Conservation (phyloP, 2,888 invertebrate species). For the Drosophila longiperda region DNA sequence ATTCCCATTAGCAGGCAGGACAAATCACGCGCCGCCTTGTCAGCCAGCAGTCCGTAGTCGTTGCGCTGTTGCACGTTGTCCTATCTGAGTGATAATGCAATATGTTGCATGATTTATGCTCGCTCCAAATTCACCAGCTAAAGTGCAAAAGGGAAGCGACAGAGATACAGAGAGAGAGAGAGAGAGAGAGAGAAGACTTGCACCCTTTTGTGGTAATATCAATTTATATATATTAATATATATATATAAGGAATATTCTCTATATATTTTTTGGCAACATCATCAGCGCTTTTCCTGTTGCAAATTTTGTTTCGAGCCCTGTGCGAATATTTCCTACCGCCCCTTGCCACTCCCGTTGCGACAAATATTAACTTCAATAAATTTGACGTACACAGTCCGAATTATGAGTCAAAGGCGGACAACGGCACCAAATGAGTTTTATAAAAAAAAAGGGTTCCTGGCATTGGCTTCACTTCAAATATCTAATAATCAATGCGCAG, state of each 20-base stretch:
- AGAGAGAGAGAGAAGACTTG: constrained; percentile 4
- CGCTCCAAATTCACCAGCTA: constrained; percentile 41
- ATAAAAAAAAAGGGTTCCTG: constrained; percentile 43
- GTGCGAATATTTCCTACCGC: background rate
- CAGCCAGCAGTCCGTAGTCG: constrained; percentile 26
- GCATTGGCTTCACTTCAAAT: constrained; percentile 53
- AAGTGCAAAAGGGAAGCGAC: background rate
- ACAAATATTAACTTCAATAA: constrained; percentile 82
- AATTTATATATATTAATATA: constrained; percentile 7
- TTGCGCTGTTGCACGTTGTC: constrained; percentile 13
- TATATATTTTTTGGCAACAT: constrained; percentile 12
- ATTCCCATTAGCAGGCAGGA: constrained; percentile 60
- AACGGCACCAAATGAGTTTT: constrained; percentile 23
- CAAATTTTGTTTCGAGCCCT: constrained; percentile 26
- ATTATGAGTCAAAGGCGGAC: constrained; percentile 49
- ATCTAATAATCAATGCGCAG: constrained; percentile 64
- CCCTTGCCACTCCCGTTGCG: constrained; percentile 33
- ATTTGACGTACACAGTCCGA: constrained; percentile 70
- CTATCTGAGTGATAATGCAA: constrained; percentile 75
- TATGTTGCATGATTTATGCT: constrained; percentile 81
- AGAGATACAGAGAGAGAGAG: background rate
- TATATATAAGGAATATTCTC: constrained; percentile 3
- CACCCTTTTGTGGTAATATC: constrained; percentile 40
- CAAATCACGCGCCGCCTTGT: constrained; percentile 57
- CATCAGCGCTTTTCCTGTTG: constrained; percentile 21